Conservation (phyloP, 2,797 vertebrate species). For the Eospalax fontanierii region DNA sequence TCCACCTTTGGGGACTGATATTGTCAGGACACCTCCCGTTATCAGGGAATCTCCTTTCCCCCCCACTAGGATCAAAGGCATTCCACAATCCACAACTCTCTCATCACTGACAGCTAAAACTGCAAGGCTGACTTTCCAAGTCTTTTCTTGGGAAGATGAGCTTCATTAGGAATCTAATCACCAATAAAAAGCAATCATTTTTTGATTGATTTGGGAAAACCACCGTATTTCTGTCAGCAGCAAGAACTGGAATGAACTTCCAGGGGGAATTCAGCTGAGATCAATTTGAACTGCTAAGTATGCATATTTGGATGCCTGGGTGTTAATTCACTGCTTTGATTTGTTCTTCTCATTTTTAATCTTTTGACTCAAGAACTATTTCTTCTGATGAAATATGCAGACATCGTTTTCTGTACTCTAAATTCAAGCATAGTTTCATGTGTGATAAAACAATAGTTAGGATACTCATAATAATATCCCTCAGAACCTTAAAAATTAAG, state of each 20-base stretch:
- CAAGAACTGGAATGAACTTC: neutral
- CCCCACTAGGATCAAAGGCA: constrained; percentile 40
- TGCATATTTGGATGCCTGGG: neutral
- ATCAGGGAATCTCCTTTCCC: neutral
- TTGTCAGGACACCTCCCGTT: constrained; percentile 36
- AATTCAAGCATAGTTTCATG: constrained; percentile 75
- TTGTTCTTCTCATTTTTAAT: constrained; percentile 80
- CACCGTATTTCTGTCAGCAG: neutral
- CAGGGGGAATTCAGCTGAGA: neutral
- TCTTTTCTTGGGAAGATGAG: neutral
- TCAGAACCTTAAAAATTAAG: constrained; percentile 29
- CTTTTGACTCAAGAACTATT: constrained; percentile 73
- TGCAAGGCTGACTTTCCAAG: neutral
- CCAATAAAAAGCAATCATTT: constrained; percentile 5
- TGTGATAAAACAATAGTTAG: constrained; percentile 19
- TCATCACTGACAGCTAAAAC: constrained; percentile 27
- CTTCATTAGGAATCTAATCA: constrained; percentile 11
- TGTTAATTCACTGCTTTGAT: neutral
- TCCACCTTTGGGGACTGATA: constrained; percentile 37
- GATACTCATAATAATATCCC: neutral
- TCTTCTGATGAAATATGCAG: neutral
- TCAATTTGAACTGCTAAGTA: neutral
- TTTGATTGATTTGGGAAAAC: constrained; percentile 64
- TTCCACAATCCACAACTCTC: constrained; percentile 41
- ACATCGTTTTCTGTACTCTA: constrained; percentile 83